Percentiles rank a stretch among this genome's conserved stretches.
Conservation (phyloP, 2,888 invertebrate species). For the Agrotis ipsilon region DNA sequence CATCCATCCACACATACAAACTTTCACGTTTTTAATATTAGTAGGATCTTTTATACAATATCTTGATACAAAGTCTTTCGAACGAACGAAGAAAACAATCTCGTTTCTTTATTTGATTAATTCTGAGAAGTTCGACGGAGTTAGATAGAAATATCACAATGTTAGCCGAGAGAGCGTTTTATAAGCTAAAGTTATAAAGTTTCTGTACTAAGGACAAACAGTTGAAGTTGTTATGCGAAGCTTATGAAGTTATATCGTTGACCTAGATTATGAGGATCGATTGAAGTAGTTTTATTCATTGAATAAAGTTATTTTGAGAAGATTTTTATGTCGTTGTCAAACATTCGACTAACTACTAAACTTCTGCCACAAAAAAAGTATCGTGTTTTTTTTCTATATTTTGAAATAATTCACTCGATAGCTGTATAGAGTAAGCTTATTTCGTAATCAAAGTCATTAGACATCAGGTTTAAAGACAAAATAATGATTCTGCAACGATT, state of each 20-base stretch:
- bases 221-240: neutral
- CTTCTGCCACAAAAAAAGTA: too few relatives aligned
- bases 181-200: constrained; percentile 21
- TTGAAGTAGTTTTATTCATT: neutral
- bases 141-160: constrained; percentile 26
- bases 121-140: constrained; percentile 9
- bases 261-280: neutral
- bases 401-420: too few relatives aligned
- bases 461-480: too few relatives aligned
- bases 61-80: constrained; percentile 4
- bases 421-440: too few relatives aligned
- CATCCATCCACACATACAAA: too few relatives aligned
- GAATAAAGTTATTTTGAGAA: too few relatives aligned
- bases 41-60: constrained; percentile 5
- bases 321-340: too few relatives aligned
- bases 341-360: too few relatives aligned
- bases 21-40: too few relatives aligned
- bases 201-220: constrained; percentile 12
- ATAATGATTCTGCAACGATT: too few relatives aligned
- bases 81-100: constrained; percentile 29
- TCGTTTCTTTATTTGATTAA: constrained; percentile 33
- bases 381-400: too few relatives aligned
- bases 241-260: constrained; percentile 21
- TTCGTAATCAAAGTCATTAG: too few relatives aligned
- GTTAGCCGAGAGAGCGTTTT: constrained; percentile 12